These are phyloP conservation scores for Crocodylus rhombifer DNA, from an alignment of 2,797 vertebrate species.

Conservation along the genomic window DNA sequence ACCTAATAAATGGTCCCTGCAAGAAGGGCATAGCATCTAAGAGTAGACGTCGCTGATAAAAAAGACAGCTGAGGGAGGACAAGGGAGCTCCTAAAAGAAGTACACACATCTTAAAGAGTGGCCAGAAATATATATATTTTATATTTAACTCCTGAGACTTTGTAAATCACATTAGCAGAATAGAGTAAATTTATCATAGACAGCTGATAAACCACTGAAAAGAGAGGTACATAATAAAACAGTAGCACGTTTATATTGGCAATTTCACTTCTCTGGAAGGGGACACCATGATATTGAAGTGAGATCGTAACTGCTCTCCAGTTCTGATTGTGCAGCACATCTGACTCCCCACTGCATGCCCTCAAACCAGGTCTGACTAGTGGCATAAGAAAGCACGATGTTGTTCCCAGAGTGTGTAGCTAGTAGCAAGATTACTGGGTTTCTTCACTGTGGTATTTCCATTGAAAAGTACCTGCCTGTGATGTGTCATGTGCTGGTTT, in stretches of 20 bases:
- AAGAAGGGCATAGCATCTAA: neutral
- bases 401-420: neutral
- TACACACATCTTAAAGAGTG: neutral
- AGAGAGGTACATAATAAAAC: neutral
- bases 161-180: neutral
- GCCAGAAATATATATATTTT: neutral
- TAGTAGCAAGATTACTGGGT: neutral
- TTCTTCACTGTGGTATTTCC: neutral
- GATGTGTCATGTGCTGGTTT: slow-evolving; percentile 1
- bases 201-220: neutral
- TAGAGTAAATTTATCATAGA: neutral
- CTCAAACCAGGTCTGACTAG: neutral
- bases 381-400: neutral
- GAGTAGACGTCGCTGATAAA: neutral
- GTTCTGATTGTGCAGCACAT: neutral
- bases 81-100: accelerated
- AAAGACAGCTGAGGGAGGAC: neutral
- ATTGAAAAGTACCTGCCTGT: slow-evolving; percentile 18
- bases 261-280: neutral
- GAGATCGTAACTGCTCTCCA: slow-evolving; percentile 1
- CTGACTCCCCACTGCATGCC: slow-evolving; percentile 28
- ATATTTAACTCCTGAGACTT: neutral
- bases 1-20: slow-evolving; percentile 1
- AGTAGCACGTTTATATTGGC: too few relatives aligned
- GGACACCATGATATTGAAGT: neutral